Evolutionary conservation across 2,888 invertebrate genomes (phyloP).

Genomic region (Hydraecia micacea): DNA sequence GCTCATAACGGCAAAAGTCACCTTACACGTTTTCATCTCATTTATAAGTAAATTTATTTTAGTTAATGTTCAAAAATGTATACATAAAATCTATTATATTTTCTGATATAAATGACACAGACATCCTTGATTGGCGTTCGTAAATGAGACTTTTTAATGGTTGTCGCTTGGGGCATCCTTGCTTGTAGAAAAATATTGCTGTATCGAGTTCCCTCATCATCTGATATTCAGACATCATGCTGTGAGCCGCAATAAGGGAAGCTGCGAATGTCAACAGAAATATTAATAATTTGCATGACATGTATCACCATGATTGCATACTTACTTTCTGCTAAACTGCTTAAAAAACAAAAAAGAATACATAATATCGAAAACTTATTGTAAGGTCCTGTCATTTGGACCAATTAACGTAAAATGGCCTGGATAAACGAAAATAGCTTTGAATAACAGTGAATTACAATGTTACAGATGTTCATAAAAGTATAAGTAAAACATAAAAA

Average conservation of each 20-base stretch:
- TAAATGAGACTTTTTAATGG: constrained; percentile 25
- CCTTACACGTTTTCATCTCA: neutral
- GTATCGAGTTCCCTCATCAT: constrained; percentile 61
- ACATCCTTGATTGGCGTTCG: constrained; percentile 11
- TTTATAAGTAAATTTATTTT: no score
- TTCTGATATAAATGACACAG: neutral
- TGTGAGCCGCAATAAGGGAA: constrained; percentile 64
- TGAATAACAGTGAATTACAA: constrained; percentile 8
- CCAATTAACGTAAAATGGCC: constrained; percentile 38
- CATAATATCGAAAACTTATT: constrained; percentile 41
- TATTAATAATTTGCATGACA: constrained; percentile 59
- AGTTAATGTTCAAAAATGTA: neutral
- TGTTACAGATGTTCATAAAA: neutral
- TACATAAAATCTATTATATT: no score
- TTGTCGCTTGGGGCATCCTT: constrained; percentile 23
- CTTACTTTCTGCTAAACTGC: constrained; percentile 24
- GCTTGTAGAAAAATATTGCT: constrained; percentile 50
- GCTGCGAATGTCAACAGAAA: constrained; percentile 63
- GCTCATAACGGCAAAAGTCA: neutral
- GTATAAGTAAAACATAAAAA: constrained; percentile 3
- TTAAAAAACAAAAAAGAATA: constrained; percentile 12
- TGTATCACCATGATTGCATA: constrained; percentile 29
- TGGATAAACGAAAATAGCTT: constrained; percentile 27
- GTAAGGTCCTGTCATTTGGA: constrained; percentile 43
- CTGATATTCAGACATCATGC: constrained; percentile 63